These are phyloP conservation scores for Sisyra nigra DNA, from an alignment of 2,888 invertebrate genomes.

Conservation along the genomic window DNA sequence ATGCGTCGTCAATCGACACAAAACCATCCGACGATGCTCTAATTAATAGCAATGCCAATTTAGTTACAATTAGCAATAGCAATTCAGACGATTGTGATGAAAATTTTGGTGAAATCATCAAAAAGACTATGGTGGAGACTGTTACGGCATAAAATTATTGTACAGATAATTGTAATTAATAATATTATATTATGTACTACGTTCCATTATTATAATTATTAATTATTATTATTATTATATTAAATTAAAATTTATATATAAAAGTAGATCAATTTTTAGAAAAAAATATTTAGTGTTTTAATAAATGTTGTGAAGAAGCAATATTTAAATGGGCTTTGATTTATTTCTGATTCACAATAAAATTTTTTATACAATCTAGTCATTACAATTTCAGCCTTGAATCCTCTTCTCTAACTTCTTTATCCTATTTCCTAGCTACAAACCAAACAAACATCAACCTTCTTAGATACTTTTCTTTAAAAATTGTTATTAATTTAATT, in stretches of 20 bases:
- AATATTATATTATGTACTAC: neutral
- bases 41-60: conserved; percentile 16
- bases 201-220: conserved; percentile 7
- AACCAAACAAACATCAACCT: no score
- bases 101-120: conserved; percentile 83
- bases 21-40: conserved; percentile 13
- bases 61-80: conserved; percentile 17
- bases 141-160: conserved; percentile 48
- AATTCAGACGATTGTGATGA: conserved; percentile 38
- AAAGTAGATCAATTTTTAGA: conserved; percentile 23
- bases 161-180: conserved; percentile 3
- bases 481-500: no score
- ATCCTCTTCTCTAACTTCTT: no score
- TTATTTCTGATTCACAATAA: no score
- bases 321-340: conserved; percentile 1
- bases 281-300: conserved; percentile 26
- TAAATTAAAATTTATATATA: conserved; percentile 28
- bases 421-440: no score
- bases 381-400: no score
- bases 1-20: conserved; percentile 10
- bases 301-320: conserved; percentile 29
- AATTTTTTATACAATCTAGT: no score
- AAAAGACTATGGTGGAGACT: conserved; percentile 84
- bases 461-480: no score
- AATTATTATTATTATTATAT: conserved; percentile 11